Evolutionary conservation across 2,113 vertebrate species (phyloP).

Genomic region (Calyptomena viridis): DNA sequence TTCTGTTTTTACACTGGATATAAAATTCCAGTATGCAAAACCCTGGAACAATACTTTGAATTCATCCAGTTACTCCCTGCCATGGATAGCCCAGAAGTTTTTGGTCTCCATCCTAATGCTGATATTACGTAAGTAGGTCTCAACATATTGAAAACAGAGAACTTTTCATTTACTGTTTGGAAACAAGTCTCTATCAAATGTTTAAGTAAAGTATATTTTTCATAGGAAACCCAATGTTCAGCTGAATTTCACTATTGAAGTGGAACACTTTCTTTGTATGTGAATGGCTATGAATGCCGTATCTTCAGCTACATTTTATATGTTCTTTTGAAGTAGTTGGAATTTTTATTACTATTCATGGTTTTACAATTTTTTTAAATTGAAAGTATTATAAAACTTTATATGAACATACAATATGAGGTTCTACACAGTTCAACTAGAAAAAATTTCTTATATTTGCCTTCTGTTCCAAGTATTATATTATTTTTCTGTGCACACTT

Average conservation of each 20-base stretch:
- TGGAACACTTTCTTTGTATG: background rate
- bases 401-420: background rate
- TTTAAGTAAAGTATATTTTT: background rate
- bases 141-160: background rate
- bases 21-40: conserved; percentile 77
- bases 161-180: background rate
- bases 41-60: conserved; percentile 75
- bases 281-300: background rate
- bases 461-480: background rate
- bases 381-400: background rate
- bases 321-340: background rate
- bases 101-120: conserved; percentile 80
- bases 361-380: background rate
- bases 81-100: conserved; percentile 77
- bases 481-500: background rate
- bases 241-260: background rate
- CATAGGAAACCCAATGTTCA: background rate
- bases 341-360: background rate
- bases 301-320: background rate
- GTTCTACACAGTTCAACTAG: background rate
- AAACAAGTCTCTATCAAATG: background rate
- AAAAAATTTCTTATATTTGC: background rate
- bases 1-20: conserved; percentile 79
- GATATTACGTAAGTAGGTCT: conserved; percentile 75
- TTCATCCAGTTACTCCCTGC: conserved; percentile 76